These are phyloP conservation scores for Corythoichthys intestinalis DNA, from an alignment of 2,113 vertebrate genomes.

Conservation along the genomic window DNA sequence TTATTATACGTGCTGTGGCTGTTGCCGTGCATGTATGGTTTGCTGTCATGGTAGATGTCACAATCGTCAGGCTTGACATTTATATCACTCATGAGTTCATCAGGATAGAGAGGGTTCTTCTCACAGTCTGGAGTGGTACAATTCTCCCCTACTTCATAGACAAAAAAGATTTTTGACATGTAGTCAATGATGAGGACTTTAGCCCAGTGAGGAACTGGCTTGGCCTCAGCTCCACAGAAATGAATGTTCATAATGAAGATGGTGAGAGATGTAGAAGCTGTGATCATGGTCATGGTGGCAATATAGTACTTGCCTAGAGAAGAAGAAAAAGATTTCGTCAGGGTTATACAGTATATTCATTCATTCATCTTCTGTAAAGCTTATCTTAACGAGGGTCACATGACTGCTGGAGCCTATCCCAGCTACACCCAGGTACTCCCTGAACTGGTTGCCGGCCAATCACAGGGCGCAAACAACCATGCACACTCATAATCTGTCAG, in stretches of 20 bases:
- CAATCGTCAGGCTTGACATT: slow-evolving; percentile 16
- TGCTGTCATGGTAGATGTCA: slow-evolving; percentile 35
- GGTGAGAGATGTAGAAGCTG: slow-evolving; percentile 93
- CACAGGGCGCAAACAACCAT: too few relatives aligned
- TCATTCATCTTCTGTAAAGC: too few relatives aligned
- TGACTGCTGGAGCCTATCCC: too few relatives aligned
- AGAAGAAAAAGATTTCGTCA: slow-evolving; percentile 1
- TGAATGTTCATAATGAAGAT: slow-evolving; percentile 99
- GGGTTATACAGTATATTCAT: background rate
- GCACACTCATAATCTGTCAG: too few relatives aligned
- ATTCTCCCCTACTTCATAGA: slow-evolving; percentile 94
- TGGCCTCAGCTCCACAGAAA: slow-evolving; percentile 93
- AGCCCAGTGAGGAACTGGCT: slow-evolving; percentile 93
- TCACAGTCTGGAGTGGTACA: slow-evolving; percentile 75
- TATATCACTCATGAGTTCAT: slow-evolving; percentile 54
- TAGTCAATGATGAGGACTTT: slow-evolving; percentile 91
- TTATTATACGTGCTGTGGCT: slow-evolving; percentile 29
- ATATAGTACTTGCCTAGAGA: slow-evolving; percentile 95
- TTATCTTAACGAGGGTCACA: too few relatives aligned
- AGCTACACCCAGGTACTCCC: too few relatives aligned
- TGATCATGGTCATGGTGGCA: slow-evolving; percentile 97
- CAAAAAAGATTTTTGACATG: slow-evolving; percentile 93
- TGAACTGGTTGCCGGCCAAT: too few relatives aligned
- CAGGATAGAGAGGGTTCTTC: slow-evolving; percentile 55
- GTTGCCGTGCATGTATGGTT: slow-evolving; percentile 51